Base-by-base conservation (phyloP, 2,113 vertebrate genomes). In the Callipepla squamata region DNA sequence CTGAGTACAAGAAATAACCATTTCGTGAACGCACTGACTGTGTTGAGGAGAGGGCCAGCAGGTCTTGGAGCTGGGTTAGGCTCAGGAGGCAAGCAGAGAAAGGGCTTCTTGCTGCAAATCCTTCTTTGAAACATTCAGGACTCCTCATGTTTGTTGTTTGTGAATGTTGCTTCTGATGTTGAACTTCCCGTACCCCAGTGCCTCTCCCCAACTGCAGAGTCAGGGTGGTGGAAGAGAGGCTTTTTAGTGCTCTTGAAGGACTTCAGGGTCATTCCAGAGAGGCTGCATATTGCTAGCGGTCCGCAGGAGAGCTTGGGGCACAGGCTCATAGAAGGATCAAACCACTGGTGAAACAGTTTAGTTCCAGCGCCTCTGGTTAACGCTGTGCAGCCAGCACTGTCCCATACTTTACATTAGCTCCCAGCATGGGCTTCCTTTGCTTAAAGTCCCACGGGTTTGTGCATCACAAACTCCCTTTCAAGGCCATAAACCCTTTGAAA, bases 341-440 rank as follows among this genome's bases (percentile, higher is more conserved):
- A n/a, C 59, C 59, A 34, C 84, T 67, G 79, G 57, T 83, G 68
- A 87, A 91, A 90, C 67, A 34, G 3, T 69, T 80, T 12, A 58
- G 80, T 90, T 91, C 63, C 89, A 47, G 42, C 3, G 1, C 58
- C n/a, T 81, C 61, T 81, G 74, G 28, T n/a, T 59, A 63, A 83
- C 42, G 7, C 70, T 89, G 79, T 67, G n/a, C 53, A 87, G 67
- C 67, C 89, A n/a, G 59, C 76, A 5, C 0, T 0, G n/a, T 87
- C 92, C 94, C 59, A 2, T 87, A 77, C 82, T 95, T 95, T 65
- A 80, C 66, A 72, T 89, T 87, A 42, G 8, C 47, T 96, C 90
- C 80, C 93, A 96, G 92, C 95, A 74, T 77, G 85, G 80, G 22
- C 45, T 95, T 96, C 90, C 94, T 95, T 38, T 82, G 85, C 93